Conservation (phyloP, 2,113 vertebrate genomes). For the Alces alces region DNA sequence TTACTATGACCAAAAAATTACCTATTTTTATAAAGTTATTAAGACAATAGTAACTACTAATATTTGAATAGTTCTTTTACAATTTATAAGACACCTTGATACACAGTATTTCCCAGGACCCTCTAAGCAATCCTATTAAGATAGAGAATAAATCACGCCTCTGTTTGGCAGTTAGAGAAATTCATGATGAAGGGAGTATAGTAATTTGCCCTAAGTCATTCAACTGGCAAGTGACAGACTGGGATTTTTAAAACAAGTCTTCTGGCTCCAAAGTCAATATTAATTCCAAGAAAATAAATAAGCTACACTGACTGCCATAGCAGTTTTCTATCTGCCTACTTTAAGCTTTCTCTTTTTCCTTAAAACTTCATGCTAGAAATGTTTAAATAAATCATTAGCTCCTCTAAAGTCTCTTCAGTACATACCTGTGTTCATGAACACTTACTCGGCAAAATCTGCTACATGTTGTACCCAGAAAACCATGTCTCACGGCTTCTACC, state of each 20-base stretch:
- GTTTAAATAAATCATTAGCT: slow-evolving; percentile 18
- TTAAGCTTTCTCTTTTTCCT: slow-evolving; percentile 11
- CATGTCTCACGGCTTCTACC: background rate
- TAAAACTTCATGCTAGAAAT: slow-evolving; percentile 22
- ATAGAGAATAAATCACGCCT: slow-evolving; percentile 34
- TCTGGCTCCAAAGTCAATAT: slow-evolving; percentile 36
- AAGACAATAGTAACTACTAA: slow-evolving; percentile 13
- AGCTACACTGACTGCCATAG: slow-evolving; percentile 12
- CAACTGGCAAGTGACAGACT: slow-evolving; percentile 28
- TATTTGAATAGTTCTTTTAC: background rate
- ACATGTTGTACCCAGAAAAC: background rate
- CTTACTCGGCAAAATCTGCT: background rate
- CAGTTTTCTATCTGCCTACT: slow-evolving; percentile 44
- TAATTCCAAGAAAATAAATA: slow-evolving; percentile 58
- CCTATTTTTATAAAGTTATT: slow-evolving; percentile 14
- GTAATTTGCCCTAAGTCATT: slow-evolving; percentile 37
- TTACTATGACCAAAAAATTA: background rate
- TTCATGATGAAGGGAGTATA: background rate
- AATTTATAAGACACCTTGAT: slow-evolving; percentile 22
- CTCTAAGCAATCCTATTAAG: background rate
- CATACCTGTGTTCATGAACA: background rate
- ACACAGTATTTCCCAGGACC: background rate
- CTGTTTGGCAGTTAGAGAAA: slow-evolving; percentile 20
- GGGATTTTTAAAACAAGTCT: slow-evolving; percentile 48
- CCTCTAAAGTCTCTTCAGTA: background rate